Evolutionary conservation across 2,888 invertebrate species (phyloP).

Genomic region (Temnothorax rugatulus): DNA sequence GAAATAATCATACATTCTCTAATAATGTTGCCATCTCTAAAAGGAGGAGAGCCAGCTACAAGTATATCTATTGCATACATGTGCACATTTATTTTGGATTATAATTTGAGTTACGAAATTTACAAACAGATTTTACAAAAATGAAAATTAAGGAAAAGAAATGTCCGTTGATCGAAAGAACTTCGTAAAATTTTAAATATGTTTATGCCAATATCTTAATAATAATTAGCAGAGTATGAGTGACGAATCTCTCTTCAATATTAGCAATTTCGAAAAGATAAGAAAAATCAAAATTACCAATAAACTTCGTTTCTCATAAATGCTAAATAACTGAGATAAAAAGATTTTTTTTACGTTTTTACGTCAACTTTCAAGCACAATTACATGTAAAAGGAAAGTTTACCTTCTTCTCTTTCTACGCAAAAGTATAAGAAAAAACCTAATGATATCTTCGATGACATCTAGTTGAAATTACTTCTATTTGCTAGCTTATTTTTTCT

Average conservation of each 20-base stretch:
- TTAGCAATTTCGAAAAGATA: slow-evolving; percentile 64
- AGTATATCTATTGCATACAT: not conserved
- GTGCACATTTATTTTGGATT: not conserved
- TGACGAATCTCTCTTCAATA: slow-evolving; percentile 19
- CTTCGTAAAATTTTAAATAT: slow-evolving; percentile 8
- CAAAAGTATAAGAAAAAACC: not conserved
- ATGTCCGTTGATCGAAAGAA: not conserved
- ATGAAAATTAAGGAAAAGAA: not conserved
- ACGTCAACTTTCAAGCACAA: not conserved
- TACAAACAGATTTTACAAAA: not conserved
- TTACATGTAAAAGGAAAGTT: not conserved
- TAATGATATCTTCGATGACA: slow-evolving; percentile 15
- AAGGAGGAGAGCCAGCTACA: not conserved
- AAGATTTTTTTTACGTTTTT: not conserved
- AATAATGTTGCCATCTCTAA: not conserved
- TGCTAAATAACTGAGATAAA: not conserved
- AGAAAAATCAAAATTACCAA: slow-evolving; percentile 12
- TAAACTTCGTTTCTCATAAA: not conserved
- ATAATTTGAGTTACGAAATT: not conserved
- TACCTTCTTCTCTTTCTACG: not conserved
- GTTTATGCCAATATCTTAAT: slow-evolving; percentile 43
- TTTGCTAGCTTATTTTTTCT: slow-evolving; percentile 1
- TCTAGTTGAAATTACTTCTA: slow-evolving; percentile 27
- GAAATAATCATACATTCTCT: slow-evolving; percentile 32
- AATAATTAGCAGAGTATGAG: slow-evolving; percentile 66